Evolutionary conservation across 1,140 invertebrate species (phyloP).

Genomic region (Sarcophaga peregrina): DNA sequence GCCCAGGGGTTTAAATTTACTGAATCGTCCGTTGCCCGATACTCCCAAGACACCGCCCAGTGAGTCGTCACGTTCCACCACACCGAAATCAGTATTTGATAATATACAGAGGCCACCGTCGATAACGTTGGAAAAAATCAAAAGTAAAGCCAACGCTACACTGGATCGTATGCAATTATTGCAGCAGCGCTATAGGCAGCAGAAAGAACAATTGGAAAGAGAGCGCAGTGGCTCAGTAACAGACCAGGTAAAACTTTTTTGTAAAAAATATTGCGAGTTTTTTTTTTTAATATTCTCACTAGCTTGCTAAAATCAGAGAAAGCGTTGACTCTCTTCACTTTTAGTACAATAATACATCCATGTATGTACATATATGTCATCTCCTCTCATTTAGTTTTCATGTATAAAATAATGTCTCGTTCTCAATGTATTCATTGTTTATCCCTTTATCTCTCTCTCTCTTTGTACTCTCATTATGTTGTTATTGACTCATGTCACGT

Average conservation of each 20-base stretch:
- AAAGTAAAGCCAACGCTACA: conserved; percentile 63
- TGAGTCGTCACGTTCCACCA: conserved; percentile 61
- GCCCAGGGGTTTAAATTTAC: conserved; percentile 49
- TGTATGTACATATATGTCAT: conserved; percentile 43
- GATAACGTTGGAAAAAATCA: conserved; percentile 64
- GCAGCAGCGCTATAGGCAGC: conserved; percentile 75
- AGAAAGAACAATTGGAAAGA: conserved; percentile 68
- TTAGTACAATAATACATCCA: background rate
- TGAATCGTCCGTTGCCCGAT: conserved; percentile 62
- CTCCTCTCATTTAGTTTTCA: conserved; percentile 24
- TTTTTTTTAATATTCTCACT: background rate
- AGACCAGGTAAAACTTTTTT: conserved; percentile 57
- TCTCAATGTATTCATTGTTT: conserved; percentile 47
- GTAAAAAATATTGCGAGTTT: background rate
- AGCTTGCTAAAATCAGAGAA: background rate
- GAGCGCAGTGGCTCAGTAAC: conserved; percentile 66
- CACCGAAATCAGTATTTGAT: conserved; percentile 64
- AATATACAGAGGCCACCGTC: conserved; percentile 62
- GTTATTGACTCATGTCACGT: background rate
- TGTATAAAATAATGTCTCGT: conserved; percentile 35
- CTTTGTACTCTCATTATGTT: background rate
- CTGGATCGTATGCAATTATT: conserved; percentile 66
- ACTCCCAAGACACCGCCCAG: conserved; percentile 56
- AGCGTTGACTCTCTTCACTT: conserved; percentile 40
- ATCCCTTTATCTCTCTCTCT: background rate